A percentile compares a stretch with the other conserved stretches of the same genome.
Conservation (phyloP, 2,113 vertebrate species). For the Protobothrops mucrosquamatus region DNA sequence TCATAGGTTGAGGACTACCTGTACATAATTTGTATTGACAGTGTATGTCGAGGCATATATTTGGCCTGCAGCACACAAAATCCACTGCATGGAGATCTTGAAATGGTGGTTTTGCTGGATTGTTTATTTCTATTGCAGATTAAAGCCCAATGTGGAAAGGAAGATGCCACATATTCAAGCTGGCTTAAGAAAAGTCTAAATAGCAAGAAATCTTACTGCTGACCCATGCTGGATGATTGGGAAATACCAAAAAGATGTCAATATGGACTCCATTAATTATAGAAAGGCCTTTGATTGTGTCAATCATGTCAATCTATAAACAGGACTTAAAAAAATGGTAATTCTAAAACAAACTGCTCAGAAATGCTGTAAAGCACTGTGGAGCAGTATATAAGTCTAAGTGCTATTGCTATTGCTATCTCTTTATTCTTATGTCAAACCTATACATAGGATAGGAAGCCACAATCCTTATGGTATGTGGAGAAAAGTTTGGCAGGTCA, state of each 20-base stretch:
- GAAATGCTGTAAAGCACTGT: neutral
- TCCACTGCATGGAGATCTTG: neutral
- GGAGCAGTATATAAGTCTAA: neutral
- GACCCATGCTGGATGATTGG: neutral
- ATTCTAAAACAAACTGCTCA: neutral
- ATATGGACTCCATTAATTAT: neutral
- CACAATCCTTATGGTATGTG: neutral
- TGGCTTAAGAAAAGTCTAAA: neutral
- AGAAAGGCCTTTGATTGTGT: neutral
- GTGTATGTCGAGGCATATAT: neutral
- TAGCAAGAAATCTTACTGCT: neutral
- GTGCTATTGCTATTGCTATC: neutral
- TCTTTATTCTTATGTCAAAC: neutral
- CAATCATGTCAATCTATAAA: neutral
- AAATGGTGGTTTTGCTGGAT: neutral
- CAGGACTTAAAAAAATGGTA: neutral
- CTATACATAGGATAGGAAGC: neutral
- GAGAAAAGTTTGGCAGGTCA: neutral
- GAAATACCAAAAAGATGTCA: neutral
- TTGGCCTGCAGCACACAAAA: neutral
- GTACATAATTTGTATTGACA: neutral
- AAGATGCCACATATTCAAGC: neutral
- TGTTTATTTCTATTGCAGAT: neutral
- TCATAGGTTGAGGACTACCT: too few species aligned
- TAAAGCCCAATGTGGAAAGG: neutral